Evolutionary conservation across 2,113 vertebrate genomes (phyloP).

Genomic region (Mobula birostris): DNA sequence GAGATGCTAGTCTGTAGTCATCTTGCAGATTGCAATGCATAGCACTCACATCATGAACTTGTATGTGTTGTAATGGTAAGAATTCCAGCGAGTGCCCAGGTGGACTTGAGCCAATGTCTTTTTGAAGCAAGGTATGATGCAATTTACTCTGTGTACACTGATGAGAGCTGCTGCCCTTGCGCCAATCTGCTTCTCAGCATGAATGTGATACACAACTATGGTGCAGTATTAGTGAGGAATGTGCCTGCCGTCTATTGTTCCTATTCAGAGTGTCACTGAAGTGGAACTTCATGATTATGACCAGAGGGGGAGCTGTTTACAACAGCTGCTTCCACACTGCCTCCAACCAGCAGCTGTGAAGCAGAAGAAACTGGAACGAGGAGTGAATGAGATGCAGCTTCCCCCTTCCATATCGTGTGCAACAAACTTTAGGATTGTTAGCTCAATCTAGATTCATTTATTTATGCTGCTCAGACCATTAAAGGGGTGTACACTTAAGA

Average conservation of each 20-base stretch:
- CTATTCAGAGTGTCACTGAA: slow-evolving; percentile 23
- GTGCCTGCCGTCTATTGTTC: slow-evolving; percentile 2
- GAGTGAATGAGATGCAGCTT: not conserved
- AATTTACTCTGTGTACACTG: not conserved
- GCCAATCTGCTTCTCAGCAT: slow-evolving; percentile 21
- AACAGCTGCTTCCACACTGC: slow-evolving; percentile 24
- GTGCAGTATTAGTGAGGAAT: not conserved
- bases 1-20: not conserved
- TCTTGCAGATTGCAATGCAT: not conserved
- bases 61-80: not conserved
- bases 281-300: slow-evolving; percentile 18
- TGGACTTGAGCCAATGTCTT: not conserved
- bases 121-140: not conserved
- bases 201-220: not conserved
- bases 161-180: slow-evolving; percentile 16
- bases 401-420: not conserved
- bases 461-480: not conserved
- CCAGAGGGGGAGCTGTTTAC: slow-evolving; percentile 31
- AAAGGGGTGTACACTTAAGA: not conserved
- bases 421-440: not conserved
- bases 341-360: slow-evolving; percentile 28
- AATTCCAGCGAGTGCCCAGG: not conserved
- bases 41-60: not conserved
- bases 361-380: not conserved
- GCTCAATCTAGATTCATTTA: not conserved